phyloP scores from a whole-genome alignment of 2,797 vertebrate species.

The Acanthornis magna region DNA sequence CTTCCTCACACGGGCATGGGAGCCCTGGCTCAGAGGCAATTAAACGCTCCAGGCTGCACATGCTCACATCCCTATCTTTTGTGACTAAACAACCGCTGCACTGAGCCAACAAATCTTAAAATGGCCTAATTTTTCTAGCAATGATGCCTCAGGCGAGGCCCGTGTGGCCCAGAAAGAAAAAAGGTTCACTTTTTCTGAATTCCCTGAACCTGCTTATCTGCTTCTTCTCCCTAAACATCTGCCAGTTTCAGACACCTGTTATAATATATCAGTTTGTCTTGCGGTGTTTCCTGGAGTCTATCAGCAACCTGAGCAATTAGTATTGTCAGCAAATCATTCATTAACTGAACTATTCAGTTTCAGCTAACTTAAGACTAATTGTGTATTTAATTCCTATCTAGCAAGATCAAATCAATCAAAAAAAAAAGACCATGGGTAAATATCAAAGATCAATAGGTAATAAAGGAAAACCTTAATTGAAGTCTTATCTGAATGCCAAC shows the following conservation, averaged over 20 bases:
- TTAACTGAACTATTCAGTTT: not conserved
- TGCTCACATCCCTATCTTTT: not conserved
- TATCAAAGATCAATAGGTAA: conserved; percentile 6
- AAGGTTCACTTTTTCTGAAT: conserved; percentile 40
- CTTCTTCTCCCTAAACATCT: conserved; percentile 12
- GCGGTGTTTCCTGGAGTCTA: not conserved
- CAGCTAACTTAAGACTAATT: not conserved
- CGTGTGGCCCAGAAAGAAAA: not conserved
- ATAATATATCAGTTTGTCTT: not conserved
- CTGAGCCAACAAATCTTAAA: conserved; percentile 25
- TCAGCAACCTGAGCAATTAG: not conserved
- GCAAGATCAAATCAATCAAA: not conserved
- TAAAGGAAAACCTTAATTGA: not conserved
- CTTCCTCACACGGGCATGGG: not conserved
- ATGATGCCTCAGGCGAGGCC: not conserved
- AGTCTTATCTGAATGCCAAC: conserved; percentile 10
- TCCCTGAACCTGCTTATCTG: conserved; percentile 29
- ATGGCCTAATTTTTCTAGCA: conserved; percentile 23
- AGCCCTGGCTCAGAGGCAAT: conserved; percentile 2
- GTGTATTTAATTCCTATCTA: conserved; percentile 1
- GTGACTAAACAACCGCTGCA: not conserved
- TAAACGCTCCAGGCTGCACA: conserved; percentile 24
- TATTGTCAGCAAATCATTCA: not conserved
- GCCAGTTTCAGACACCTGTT: conserved; percentile 20
- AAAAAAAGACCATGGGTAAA: not conserved